A percentile compares a stretch with the other conserved stretches of the same genome.
Conservation (phyloP, 2,888 invertebrate species). For the Plusia festucae region DNA sequence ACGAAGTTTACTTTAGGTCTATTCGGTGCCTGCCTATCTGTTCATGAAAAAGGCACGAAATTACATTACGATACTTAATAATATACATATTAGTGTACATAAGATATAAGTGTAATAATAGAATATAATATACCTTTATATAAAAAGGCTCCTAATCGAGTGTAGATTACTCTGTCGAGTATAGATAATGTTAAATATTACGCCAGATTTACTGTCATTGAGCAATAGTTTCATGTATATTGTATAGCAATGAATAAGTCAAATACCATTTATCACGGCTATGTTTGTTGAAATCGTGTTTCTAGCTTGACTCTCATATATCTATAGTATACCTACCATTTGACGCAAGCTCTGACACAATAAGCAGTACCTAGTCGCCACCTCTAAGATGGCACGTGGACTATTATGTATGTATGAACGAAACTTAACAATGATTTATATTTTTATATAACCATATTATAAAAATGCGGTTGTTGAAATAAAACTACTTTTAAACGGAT, state of each 20-base stretch:
- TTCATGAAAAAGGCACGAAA: slow-evolving; percentile 11
- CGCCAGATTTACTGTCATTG: background rate
- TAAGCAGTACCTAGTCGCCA: slow-evolving; percentile 3
- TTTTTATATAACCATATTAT: too few species aligned
- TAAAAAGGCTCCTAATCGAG: slow-evolving; percentile 10
- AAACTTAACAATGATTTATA: too few species aligned
- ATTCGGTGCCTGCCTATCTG: too few species aligned
- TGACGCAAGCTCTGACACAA: slow-evolving; percentile 7
- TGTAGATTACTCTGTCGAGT: slow-evolving; percentile 26
- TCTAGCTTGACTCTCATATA: slow-evolving; percentile 9
- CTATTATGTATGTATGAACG: too few species aligned
- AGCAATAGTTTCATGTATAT: background rate
- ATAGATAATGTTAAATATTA: too few species aligned
- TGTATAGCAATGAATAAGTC: slow-evolving; percentile 1
- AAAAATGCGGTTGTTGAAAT: too few species aligned
- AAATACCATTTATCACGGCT: background rate
- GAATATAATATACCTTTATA: slow-evolving; percentile 3
- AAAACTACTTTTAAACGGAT: too few species aligned
- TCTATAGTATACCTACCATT: slow-evolving; percentile 5
- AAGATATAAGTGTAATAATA: too few species aligned
- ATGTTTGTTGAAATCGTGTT: background rate
- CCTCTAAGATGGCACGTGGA: background rate
- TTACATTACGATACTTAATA: slow-evolving; percentile 17
- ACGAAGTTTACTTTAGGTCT: background rate
- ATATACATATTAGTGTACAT: too few species aligned